Evolutionary conservation across 2,888 invertebrate species (phyloP).

Genomic region (Drosophila pseudotalamancana): DNA sequence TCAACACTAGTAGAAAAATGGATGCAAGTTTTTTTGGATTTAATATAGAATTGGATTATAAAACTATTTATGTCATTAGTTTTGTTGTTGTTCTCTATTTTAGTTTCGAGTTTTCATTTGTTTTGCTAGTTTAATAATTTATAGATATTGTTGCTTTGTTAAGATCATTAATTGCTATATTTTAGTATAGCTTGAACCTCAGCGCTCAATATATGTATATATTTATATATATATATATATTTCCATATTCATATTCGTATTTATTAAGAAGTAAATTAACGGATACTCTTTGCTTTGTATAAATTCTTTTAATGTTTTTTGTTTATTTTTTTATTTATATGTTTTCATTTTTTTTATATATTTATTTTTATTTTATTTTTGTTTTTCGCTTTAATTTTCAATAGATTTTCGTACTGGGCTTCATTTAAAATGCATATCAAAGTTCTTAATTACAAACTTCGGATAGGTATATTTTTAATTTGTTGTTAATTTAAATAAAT

Average conservation of each 20-base stretch:
- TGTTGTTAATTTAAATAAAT: constrained; percentile 51
- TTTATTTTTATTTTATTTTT: constrained; percentile 4
- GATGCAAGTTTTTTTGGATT: neutral
- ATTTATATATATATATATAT: constrained; percentile 26
- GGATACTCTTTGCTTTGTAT: constrained; percentile 72
- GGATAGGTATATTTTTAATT: constrained; percentile 46
- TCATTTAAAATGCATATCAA: constrained; percentile 77
- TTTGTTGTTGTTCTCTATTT: constrained; percentile 34
- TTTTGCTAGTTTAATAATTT: constrained; percentile 49
- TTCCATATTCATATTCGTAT: constrained; percentile 24
- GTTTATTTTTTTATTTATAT: constrained; percentile 35
- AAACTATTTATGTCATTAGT: constrained; percentile 38
- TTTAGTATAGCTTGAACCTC: constrained; percentile 14
- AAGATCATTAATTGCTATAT: constrained; percentile 53
- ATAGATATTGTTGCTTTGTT: constrained; percentile 51
- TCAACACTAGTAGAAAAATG: constrained; percentile 20
- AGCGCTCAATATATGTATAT: constrained; percentile 16
- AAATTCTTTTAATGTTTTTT: constrained; percentile 60
- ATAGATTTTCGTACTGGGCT: constrained; percentile 53
- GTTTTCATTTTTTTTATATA: constrained; percentile 8
- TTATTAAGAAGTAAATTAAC: constrained; percentile 61
- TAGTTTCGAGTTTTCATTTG: constrained; percentile 37
- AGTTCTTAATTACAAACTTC: constrained; percentile 65
- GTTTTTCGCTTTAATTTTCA: constrained; percentile 38
- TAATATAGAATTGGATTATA: constrained; percentile 38